Conservation (phyloP, 1,140 invertebrate genomes). For the Drosophila ogumai region DNA sequence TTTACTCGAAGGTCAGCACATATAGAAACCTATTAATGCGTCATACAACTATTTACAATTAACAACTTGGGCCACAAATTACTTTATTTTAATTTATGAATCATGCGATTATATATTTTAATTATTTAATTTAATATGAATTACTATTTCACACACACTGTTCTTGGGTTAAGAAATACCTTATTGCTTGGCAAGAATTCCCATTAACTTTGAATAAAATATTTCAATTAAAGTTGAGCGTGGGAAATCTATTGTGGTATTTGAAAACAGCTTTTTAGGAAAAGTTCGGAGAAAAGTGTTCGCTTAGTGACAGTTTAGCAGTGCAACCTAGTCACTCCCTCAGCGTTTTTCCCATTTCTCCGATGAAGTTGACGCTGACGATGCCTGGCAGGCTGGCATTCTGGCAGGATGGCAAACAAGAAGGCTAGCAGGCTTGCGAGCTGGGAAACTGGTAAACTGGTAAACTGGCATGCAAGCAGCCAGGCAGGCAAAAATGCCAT, state of each 20-base stretch:
- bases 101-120: not conserved
- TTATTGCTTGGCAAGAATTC: slow-evolving; percentile 1
- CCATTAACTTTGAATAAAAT: slow-evolving; percentile 1
- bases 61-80: not conserved
- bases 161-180: not conserved
- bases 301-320: slow-evolving; percentile 20
- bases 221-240: slow-evolving; percentile 16
- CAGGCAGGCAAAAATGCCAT: slow-evolving; percentile 50
- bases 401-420: slow-evolving; percentile 38
- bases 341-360: slow-evolving; percentile 18
- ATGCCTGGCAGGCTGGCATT: slow-evolving; percentile 33
- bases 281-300: slow-evolving; percentile 16
- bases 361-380: slow-evolving; percentile 46
- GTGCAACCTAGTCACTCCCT: slow-evolving; percentile 25
- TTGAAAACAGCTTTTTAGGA: not conserved
- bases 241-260: not conserved
- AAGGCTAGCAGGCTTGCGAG: slow-evolving; percentile 8
- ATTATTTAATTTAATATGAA: too few species aligned
- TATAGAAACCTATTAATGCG: slow-evolving; percentile 1
- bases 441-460: slow-evolving; percentile 18
- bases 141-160: not conserved
- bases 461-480: slow-evolving; percentile 22
- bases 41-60: slow-evolving; percentile 1
- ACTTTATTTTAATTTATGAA: not conserved
- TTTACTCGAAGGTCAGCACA: not conserved